A percentile compares a stretch with the other conserved stretches of the same genome.
Evolutionary conservation across 2,888 invertebrate genomes (phyloP).

Genomic region (Sialis lutaria): DNA sequence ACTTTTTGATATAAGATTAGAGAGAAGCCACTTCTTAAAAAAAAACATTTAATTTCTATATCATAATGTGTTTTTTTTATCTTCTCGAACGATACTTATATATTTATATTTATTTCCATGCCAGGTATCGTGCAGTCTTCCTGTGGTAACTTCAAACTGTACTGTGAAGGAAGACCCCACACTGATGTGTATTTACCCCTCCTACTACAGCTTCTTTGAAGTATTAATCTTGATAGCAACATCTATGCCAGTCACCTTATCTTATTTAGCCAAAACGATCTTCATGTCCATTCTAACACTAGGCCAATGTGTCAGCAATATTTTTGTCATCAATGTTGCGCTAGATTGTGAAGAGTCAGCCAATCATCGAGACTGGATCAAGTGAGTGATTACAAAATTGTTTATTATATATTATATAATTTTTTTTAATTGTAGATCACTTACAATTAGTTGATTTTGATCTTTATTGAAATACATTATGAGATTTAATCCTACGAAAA

Average conservation of each 20-base stretch:
- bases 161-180: conserved; percentile 20
- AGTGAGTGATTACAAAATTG: conserved; percentile 13
- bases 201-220: conserved; percentile 54
- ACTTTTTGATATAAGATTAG: too few species aligned
- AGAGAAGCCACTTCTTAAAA: too few species aligned
- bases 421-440: too few species aligned
- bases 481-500: too few species aligned
- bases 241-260: conserved; percentile 52
- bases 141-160: conserved; percentile 17
- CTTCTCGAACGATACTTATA: too few species aligned
- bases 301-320: conserved; percentile 40
- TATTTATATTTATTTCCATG: conserved; percentile 3
- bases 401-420: too few species aligned
- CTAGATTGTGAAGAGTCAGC: conserved; percentile 37
- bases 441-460: too few species aligned
- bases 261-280: conserved; percentile 47
- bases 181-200: conserved; percentile 43
- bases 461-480: too few species aligned
- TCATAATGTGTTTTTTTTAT: too few species aligned
- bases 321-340: conserved; percentile 32
- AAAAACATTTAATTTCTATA: too few species aligned
- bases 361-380: conserved; percentile 22
- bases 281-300: conserved; percentile 42
- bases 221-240: conserved; percentile 50
- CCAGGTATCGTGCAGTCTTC: conserved; percentile 12